Percentiles rank a stretch among this genome's conserved stretches.
Evolutionary conservation across 2,113 vertebrate genomes (phyloP).

Genomic region (Struthidea cinerea): DNA sequence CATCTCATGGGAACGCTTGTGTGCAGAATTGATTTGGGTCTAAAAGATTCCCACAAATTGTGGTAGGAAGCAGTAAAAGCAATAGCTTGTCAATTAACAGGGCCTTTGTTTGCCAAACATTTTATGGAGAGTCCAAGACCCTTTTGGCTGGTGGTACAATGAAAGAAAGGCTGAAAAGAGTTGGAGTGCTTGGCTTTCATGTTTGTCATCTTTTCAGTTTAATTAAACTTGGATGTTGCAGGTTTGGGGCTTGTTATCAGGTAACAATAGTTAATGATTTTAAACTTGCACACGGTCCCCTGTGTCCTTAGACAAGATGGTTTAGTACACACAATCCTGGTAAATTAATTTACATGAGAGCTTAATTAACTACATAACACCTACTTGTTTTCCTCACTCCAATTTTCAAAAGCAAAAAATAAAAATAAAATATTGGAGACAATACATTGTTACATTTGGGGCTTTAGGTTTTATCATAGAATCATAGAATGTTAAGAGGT

Average conservation of each 20-base stretch:
- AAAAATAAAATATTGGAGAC: neutral
- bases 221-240: neutral
- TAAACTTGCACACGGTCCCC: neutral
- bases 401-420: neutral
- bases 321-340: neutral
- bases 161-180: neutral
- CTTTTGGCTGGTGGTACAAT: neutral
- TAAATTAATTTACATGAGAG: neutral
- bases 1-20: constrained; percentile 42
- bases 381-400: neutral
- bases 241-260: neutral
- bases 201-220: neutral
- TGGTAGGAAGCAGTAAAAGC: constrained; percentile 59
- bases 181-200: neutral
- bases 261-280: neutral
- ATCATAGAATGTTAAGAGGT: neutral
- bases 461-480: neutral
- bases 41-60: constrained; percentile 34
- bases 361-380: neutral
- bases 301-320: neutral
- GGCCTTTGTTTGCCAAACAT: constrained; percentile 41
- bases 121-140: constrained; percentile 38
- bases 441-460: neutral
- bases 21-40: constrained; percentile 33
- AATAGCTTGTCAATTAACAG: constrained; percentile 54